These are phyloP conservation scores for Probosciger aterrimus DNA, from an alignment of 2,113 vertebrate genomes.

Conservation along the genomic window DNA sequence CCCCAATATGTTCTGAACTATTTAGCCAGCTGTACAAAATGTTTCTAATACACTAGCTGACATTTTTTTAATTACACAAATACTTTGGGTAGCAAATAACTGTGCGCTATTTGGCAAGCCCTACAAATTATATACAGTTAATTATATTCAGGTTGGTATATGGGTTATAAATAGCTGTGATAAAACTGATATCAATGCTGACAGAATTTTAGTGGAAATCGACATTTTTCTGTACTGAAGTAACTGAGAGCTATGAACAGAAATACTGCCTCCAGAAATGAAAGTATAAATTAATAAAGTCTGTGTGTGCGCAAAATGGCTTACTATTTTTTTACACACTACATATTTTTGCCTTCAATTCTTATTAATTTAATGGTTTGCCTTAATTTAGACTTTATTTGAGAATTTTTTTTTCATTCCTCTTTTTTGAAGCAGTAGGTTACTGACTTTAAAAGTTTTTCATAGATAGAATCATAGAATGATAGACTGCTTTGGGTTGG, in stretches of 20 bases:
- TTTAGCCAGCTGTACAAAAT: constrained; percentile 57
- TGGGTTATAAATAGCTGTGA: constrained; percentile 56
- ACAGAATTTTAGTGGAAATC: constrained; percentile 53
- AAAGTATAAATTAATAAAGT: constrained; percentile 12
- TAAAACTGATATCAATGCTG: constrained; percentile 33
- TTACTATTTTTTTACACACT: neutral
- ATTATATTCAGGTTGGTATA: constrained; percentile 55
- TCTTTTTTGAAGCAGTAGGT: neutral
- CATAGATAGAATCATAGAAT: neutral
- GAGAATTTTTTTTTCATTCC: neutral
- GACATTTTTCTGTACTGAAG: constrained; percentile 39
- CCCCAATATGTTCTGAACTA: constrained; percentile 44
- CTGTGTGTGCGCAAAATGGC: neutral
- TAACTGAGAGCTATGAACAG: constrained; percentile 17
- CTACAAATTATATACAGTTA: constrained; percentile 48
- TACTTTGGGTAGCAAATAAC: constrained; percentile 55
- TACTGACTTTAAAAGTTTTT: neutral
- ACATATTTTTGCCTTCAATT: neutral
- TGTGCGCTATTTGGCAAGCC: constrained; percentile 45
- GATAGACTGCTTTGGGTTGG: neutral
- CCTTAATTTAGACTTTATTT: neutral
- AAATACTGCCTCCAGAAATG: constrained; percentile 15
- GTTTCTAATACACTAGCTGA: constrained; percentile 60
- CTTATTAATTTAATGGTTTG: neutral
- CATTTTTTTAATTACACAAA: constrained; percentile 67